Evolutionary conservation across 1,140 invertebrate species (phyloP), one percentile per base, ranked within the genome.

Genomic region (Sipha flava): DNA sequence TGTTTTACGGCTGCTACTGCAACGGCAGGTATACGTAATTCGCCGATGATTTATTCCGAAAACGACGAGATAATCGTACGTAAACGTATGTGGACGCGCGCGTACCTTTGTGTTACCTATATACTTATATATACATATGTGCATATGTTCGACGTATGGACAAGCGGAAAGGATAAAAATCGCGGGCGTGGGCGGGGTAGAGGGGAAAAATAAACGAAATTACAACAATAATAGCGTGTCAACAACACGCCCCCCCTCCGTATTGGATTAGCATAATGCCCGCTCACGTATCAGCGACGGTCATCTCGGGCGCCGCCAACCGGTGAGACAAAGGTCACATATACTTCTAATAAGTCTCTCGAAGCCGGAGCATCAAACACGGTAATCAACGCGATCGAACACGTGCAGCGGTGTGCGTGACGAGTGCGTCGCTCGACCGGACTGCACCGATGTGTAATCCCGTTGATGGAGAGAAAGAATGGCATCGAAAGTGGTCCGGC

Each of bases 41-140:
- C 6, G 31, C 29, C 26, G 31, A 40, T 75, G 72, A 75, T 75
- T 75, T 75, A 75, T 75, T 75, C 72, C 31, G 31, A 75, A 54
- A 75, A 75, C 49, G 40, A 75, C n/a, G n/a, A 72, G n/a, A n/a
- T 18, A 37, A 54, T 52, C 47, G 45, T 31, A n/a, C n/a, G n/a
- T n/a, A n/a, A n/a, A n/a, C n/a, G n/a, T n/a, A n/a, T n/a, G n/a
- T n/a, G n/a, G n/a, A n/a, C n/a, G n/a, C n/a, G n/a, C n/a, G n/a
- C n/a, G n/a, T n/a, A n/a, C n/a, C n/a, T n/a, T n/a, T n/a, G n/a
- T n/a, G n/a, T n/a, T n/a, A n/a, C n/a, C n/a, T n/a, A n/a, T n/a
- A 12, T 52, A 52, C 31, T 0, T 49, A 9, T 29, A 72, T 59
- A 2, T 5, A 29, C 5, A 59, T 59, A 59, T 29, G 21, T 43